phyloP scores from a whole-genome alignment of 2,797 vertebrate species.

The Dicrostonyx torquatus region DNA sequence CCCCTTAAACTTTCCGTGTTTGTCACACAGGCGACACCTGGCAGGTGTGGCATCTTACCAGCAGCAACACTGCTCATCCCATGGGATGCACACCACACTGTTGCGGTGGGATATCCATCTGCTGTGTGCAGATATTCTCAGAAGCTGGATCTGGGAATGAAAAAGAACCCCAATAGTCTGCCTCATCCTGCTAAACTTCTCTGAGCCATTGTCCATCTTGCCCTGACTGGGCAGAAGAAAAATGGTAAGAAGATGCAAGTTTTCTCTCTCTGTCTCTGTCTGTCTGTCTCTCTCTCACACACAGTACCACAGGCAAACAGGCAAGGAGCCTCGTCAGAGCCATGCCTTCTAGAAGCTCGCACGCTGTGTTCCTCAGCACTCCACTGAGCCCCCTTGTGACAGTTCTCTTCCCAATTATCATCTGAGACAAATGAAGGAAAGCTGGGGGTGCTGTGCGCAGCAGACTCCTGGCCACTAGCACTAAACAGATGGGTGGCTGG shows the following conservation, averaged over 20 bases:
- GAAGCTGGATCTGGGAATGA: background rate
- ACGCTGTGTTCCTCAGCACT: fast-evolving
- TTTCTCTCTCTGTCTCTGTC: background rate
- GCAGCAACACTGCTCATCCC: background rate
- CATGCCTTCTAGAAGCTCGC: background rate
- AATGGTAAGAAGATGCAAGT: background rate
- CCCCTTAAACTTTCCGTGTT: too few relatives aligned
- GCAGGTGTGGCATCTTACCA: too few relatives aligned
- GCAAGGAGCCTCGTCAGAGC: fast-evolving
- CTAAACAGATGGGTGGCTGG: background rate
- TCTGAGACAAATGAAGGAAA: background rate
- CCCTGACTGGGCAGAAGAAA: background rate
- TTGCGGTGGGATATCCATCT: background rate
- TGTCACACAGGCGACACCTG: too few relatives aligned
- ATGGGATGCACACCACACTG: too few relatives aligned
- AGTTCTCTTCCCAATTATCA: slow-evolving; percentile 5
- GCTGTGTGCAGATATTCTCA: background rate
- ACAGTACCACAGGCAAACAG: background rate
- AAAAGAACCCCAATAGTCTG: background rate
- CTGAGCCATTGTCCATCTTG: fast-evolving
- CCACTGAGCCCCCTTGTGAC: background rate
- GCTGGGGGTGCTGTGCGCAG: background rate
- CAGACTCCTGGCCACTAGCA: background rate
- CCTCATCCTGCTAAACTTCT: background rate
- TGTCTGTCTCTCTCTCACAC: background rate